phyloP scores from a whole-genome alignment of 2,797 vertebrate species.

The Liasis olivaceus region DNA sequence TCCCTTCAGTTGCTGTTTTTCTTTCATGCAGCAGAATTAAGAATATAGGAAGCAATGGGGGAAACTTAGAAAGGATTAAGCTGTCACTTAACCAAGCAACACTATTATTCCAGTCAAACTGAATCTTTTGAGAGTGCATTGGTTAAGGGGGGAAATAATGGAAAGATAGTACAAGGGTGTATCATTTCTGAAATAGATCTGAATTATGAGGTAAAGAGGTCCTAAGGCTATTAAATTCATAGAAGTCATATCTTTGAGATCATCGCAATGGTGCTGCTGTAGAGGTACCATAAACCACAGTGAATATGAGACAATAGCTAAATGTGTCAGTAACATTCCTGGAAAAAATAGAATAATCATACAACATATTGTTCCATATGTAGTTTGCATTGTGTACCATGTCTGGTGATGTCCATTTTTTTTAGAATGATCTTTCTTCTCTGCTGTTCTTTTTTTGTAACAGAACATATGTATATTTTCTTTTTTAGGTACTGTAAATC shows the following conservation, averaged over 20 bases:
- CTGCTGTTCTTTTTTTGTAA: slow-evolving; percentile 48
- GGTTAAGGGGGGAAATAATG: neutral
- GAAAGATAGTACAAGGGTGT: neutral
- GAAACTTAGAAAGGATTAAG: neutral
- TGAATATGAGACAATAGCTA: slow-evolving; percentile 1
- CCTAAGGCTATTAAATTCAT: neutral
- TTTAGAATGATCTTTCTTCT: slow-evolving; percentile 24
- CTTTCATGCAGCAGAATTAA: neutral
- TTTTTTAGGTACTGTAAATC: slow-evolving; percentile 92
- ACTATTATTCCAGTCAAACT: neutral
- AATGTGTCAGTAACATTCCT: neutral
- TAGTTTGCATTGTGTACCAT: slow-evolving; percentile 51
- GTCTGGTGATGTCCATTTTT: slow-evolving; percentile 56
- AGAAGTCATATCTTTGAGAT: slow-evolving; percentile 2
- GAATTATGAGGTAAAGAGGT: neutral
- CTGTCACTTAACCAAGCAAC: neutral
- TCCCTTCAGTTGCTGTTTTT: neutral
- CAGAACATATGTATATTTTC: slow-evolving; percentile 22
- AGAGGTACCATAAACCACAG: neutral
- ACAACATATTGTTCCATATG: slow-evolving; percentile 27
- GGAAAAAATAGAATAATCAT: slow-evolving; percentile 7
- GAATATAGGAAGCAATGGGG: neutral
- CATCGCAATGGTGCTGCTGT: slow-evolving; percentile 10
- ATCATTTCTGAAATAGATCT: neutral
- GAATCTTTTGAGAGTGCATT: neutral